Conservation (phyloP, 2,113 vertebrate genomes). For the Dasyurus viverrinus region DNA sequence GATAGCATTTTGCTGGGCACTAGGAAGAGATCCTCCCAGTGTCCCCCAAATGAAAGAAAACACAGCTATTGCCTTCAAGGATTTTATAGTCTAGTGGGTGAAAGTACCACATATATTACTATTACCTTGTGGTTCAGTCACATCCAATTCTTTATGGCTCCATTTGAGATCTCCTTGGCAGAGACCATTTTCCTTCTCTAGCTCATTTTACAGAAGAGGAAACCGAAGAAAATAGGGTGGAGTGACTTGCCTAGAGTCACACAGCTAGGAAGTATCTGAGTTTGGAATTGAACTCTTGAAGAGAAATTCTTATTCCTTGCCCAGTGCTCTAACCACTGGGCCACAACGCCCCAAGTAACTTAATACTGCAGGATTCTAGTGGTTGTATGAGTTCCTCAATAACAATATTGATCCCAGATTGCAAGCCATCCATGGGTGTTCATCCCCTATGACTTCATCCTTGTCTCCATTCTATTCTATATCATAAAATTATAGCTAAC, state of each 20-base stretch:
- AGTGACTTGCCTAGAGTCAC: background rate
- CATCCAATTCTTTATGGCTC: background rate
- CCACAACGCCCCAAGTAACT: background rate
- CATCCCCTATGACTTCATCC: background rate
- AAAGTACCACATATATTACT: background rate
- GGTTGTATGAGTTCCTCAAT: background rate
- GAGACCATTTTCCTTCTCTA: background rate
- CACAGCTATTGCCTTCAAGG: background rate
- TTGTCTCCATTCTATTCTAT: background rate
- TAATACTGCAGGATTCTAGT: background rate
- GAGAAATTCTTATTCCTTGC: no score
- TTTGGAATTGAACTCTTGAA: background rate
- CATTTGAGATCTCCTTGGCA: background rate
- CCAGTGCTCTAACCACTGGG: background rate
- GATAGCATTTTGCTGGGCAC: background rate
- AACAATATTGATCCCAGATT: background rate
- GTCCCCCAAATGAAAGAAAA: background rate
- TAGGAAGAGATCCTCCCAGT: background rate
- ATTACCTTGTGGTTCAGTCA: background rate
- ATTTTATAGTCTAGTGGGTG: background rate
- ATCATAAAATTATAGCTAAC: background rate
- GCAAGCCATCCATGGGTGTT: background rate
- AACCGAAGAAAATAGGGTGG: background rate
- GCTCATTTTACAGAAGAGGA: background rate
- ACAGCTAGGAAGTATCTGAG: background rate